A percentile compares a stretch with the other conserved stretches of the same genome.
phyloP scores from a whole-genome alignment of 1,140 invertebrate species.

The Megathymus violae region DNA sequence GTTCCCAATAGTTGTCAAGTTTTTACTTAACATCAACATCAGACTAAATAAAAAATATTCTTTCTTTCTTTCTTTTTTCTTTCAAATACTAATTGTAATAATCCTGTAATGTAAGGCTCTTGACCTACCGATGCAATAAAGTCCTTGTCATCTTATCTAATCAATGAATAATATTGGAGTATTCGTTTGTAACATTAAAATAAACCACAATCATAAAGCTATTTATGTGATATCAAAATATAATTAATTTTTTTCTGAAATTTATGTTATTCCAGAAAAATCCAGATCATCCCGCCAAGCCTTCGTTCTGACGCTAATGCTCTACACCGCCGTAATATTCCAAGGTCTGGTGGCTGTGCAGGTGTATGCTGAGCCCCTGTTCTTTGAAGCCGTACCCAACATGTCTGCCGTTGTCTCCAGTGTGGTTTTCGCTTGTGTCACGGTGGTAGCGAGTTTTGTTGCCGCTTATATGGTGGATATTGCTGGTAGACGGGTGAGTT shows the following conservation, averaged over 20 bases:
- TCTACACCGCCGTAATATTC: constrained; percentile 45
- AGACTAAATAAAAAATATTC: too few relatives aligned
- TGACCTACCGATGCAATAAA: too few relatives aligned
- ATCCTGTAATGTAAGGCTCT: too few relatives aligned
- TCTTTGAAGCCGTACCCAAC: constrained; percentile 51
- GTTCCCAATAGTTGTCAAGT: too few relatives aligned
- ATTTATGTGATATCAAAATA: too few relatives aligned
- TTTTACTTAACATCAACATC: too few relatives aligned
- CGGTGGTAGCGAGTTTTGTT: constrained; percentile 39
- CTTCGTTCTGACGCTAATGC: constrained; percentile 34
- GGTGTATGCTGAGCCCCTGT: constrained; percentile 52
- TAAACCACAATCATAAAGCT: too few relatives aligned
- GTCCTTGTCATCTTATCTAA: too few relatives aligned
- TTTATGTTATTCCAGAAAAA: constrained; percentile 46
- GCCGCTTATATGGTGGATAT: constrained; percentile 54
- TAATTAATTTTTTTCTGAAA: neutral
- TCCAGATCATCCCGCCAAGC: constrained; percentile 46
- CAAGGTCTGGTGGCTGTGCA: constrained; percentile 51
- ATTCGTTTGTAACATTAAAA: too few relatives aligned
- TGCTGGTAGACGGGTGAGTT: constrained; percentile 54
- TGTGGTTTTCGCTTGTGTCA: constrained; percentile 45
- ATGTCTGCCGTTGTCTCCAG: constrained; percentile 50
- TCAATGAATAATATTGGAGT: too few relatives aligned
- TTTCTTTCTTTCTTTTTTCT: too few relatives aligned
- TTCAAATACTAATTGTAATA: too few relatives aligned